Base-by-base conservation (phyloP, 2,113 vertebrate species). In the Parotia lawesii region DNA sequence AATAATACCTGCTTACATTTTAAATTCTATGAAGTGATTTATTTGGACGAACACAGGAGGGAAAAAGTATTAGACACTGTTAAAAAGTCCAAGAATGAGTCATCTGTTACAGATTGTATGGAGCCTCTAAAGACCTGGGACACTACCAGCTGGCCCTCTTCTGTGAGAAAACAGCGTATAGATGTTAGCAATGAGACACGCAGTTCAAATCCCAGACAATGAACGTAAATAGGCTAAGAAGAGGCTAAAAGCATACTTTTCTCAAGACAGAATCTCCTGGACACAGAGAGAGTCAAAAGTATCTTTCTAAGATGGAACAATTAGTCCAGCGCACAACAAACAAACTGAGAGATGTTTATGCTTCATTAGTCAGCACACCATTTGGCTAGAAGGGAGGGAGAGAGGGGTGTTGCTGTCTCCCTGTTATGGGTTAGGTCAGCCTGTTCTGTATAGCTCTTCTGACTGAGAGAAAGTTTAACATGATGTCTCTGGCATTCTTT, bases 11-110 rank as follows among this genome's bases (percentile, higher is more conserved):
- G 21, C 47, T 69, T 66, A 42, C 11, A 3, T 40, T 82, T 75
- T 57, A 83, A 80, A 85, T 88, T 86, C 37, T 15, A 15, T 31
- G 1, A 78, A 81, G 31, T 69, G 19, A 92, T 73, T 90, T 83
- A 88, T 83, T 44, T 77, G 37, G 45, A 45, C 42, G 83, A 93
- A 90, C 56, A 73, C 21, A 57, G 24, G 5, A 79, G 19, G 22
- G 38, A 65, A 65, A 47, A 85, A 60, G 42, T 53, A 73, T 61
- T 88, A 93, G 28, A 82, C 67, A 50, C 13, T 62, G 22, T 62
- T 70, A 62, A 70, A 23, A 83, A 77, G 75, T 70, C 54, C 42
- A 90, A 90, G 77, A 88, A 77, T 74, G n/a, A 86, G 33, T 92
- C 45, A 88, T 72, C 24, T 84, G 38, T 70, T 86, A 76, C 23